Conservation (phyloP, 1,140 invertebrate species). For the Harlomillsia oculata region DNA sequence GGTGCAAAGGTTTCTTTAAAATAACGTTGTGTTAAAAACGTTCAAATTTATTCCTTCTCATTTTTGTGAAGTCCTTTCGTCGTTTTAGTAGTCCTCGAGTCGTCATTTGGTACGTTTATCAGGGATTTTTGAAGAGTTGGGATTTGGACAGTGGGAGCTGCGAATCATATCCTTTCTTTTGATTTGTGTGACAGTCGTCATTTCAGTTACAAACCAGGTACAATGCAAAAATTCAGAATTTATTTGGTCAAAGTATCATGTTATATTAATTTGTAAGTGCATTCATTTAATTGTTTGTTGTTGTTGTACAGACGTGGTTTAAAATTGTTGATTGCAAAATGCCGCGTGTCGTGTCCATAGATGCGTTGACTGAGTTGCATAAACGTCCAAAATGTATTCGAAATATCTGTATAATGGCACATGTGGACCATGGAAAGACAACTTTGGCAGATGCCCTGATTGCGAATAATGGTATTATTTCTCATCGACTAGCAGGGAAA, state of each 20-base stretch:
- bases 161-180: no score
- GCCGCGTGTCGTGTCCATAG: constrained; percentile 7
- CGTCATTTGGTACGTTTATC: no score
- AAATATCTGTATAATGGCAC: constrained; percentile 97
- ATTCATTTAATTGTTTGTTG: not conserved
- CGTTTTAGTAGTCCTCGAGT: no score
- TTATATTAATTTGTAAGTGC: not conserved
- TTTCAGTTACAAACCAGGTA: not conserved
- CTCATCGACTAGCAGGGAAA: constrained; percentile 79
- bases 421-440: constrained; percentile 99
- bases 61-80: no score
- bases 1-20: no score
- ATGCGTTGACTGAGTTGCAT: constrained; percentile 58
- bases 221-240: not conserved
- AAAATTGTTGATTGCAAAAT: not conserved
- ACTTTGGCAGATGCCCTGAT: constrained; percentile 90
- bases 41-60: no score
- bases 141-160: no score
- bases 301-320: not conserved
- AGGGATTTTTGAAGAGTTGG: no score
- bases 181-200: not conserved
- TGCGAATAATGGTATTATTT: constrained; percentile 94
- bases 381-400: constrained; percentile 61
- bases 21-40: no score
- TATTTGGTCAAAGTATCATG: not conserved